A percentile compares a stretch with the other conserved stretches of the same genome.
Evolutionary conservation across 1,140 invertebrate genomes (phyloP).

Genomic region (Drosophila gunungcola): DNA sequence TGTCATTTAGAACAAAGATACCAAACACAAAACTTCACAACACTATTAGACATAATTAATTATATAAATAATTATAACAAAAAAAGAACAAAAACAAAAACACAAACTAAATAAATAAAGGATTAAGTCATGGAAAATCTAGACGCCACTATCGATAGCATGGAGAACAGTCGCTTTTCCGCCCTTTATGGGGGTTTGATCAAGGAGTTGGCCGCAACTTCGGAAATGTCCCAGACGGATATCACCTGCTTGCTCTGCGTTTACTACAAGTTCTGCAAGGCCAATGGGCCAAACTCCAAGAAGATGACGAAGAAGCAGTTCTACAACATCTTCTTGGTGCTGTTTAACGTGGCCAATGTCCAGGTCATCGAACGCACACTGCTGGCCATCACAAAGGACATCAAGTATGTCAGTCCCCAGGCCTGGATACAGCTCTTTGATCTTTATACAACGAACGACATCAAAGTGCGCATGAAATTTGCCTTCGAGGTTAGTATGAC

Average conservation of each 20-base stretch:
- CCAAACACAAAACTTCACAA: neutral
- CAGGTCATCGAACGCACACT: conserved; percentile 41
- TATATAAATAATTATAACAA: neutral
- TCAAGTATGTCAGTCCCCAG: conserved; percentile 26
- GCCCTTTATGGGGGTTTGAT: conserved; percentile 22
- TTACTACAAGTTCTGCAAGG: conserved; percentile 51
- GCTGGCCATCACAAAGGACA: conserved; percentile 28
- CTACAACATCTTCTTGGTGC: conserved; percentile 30
- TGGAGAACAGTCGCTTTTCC: conserved; percentile 39
- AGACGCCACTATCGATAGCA: conserved; percentile 31
- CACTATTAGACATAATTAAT: neutral
- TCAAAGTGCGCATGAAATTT: conserved; percentile 38
- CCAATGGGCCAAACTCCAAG: conserved; percentile 22
- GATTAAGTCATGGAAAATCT: conserved; percentile 29
- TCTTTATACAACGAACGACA: conserved; percentile 37
- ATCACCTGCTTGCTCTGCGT: conserved; percentile 39
- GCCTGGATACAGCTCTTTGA: conserved; percentile 35
- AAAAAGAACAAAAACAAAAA: neutral
- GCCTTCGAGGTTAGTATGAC: conserved; percentile 26
- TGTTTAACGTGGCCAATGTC: conserved; percentile 37
- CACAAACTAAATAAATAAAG: neutral
- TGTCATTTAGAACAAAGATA: neutral
- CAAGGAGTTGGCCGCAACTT: conserved; percentile 4
- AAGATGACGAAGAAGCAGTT: conserved; percentile 46
- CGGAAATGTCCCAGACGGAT: conserved; percentile 27